Evolutionary conservation across 2,888 invertebrate genomes (phyloP), one percentile per base, ranked within the genome.

Genomic region (Bimastos eiseni): DNA sequence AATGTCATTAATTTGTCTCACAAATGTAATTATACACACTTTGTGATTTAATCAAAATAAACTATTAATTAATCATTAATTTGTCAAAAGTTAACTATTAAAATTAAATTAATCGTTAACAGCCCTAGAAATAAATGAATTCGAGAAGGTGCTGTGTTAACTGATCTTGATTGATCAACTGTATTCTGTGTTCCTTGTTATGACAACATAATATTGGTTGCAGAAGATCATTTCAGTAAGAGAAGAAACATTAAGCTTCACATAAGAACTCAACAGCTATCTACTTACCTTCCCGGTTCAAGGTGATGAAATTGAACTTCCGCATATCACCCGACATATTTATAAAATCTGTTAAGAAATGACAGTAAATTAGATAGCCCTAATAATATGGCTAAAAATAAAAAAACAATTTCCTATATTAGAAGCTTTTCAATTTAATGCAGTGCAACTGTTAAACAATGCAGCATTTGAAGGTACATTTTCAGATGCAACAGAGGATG

Each of bases 251-350:
- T n/a, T n/a, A 70, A 70, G 70, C 30, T 70, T 70, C 70, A 70
- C n/a, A 70, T 30, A 70, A 30, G n/a, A n/a, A 70, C 70, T 70
- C n/a, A 86, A 36, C 4, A 90, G 34, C 15, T 37, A 90, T 33
- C 19, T 49, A 37, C 49, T 90, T 30, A 94, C 94, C 94, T 94
- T 95, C 95, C 90, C 93, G 93, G 92, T 95, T 95, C 36, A 95
- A 93, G 44, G 95, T 95, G 83, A 95, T 95, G n/a, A 95, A 93
- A 37, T 94, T 94, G n/a, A 95, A 94, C 93, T 95, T 94, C 30
- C 37, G 86, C 21, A 86, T 36, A 86, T 86, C 37, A 34, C 86
- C 86, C 15, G 34, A 34, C 86, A 37, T 70, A n/a, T 70, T 70
- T n/a, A 70, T 8, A 70, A n/a, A 70, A 70, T 70, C 70, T 70